Conservation (phyloP, 2,797 vertebrate genomes). For the Naso thynnoides region DNA sequence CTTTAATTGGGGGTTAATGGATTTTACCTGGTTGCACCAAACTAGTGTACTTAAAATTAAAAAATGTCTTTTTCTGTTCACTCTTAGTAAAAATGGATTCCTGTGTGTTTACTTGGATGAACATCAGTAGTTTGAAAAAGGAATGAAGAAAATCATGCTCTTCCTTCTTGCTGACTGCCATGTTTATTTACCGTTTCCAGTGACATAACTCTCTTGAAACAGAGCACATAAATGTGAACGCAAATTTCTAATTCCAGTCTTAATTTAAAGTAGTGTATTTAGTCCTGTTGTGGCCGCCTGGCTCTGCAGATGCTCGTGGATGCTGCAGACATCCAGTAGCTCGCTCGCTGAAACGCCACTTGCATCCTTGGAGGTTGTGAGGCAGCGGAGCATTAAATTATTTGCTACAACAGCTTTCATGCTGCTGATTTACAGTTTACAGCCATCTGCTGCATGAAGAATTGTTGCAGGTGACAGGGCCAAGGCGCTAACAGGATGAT, state of each 20-base stretch:
- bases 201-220: background rate
- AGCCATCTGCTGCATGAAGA: conserved; percentile 31
- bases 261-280: background rate
- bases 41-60: background rate
- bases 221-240: background rate
- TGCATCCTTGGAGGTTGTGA: conserved; percentile 45
- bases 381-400: conserved; percentile 41
- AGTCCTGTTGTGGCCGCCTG: background rate
- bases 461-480: conserved; percentile 16
- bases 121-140: background rate
- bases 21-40: background rate
- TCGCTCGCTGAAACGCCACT: conserved; percentile 4
- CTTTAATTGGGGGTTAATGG: background rate
- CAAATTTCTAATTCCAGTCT: background rate
- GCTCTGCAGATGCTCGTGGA: conserved; percentile 28
- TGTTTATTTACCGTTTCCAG: background rate
- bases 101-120: background rate
- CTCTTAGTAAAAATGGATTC: background rate
- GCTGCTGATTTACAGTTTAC: conserved; percentile 29
- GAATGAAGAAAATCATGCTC: background rate
- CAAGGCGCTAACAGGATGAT: background rate
- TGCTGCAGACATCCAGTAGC: conserved; percentile 18
- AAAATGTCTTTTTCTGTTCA: background rate
- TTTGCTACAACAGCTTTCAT: conserved; percentile 22
- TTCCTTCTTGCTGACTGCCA: background rate